Evolutionary conservation across 2,113 vertebrate species (phyloP), one percentile per base, ranked within the genome.

Genomic region (Monarcha castaneiventris): DNA sequence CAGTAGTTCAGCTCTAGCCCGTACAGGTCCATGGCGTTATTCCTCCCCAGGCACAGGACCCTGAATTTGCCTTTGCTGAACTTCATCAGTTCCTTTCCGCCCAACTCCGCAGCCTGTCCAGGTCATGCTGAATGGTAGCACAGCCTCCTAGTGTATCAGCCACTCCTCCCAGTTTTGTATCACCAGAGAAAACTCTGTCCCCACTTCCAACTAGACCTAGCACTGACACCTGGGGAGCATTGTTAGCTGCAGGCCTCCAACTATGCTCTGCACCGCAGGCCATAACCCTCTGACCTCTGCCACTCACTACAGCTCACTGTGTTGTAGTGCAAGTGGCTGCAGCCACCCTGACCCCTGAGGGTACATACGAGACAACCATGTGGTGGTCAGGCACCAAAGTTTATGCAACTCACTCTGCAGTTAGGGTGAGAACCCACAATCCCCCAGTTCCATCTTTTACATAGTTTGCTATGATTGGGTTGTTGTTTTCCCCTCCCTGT

Each of bases 141-240:
- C 48, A 49, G 10, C 10, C 12, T 48, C n/a, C n/a, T 62, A 9
- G 4, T 27, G 7, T 35, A 41, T 41, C 62, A n/a, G 13, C 16
- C 46, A 29, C 54, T 54, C 25, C 54, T 30, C 46, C 2, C 7
- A 35, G 13, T 26, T 68, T 61, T 61, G 25, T 30, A 54, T 22
- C 23, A 62, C 12, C 39, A 46, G 23, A 11, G 46, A 82, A 61
- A 26, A 21, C 29, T 52, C 44, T 51, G 22, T 44, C 9, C 13
- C 27, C 0, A 0, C 54, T 68, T 68, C 69, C 77, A 39, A 8
- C 7, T 8, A 44, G 39, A n/a, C 33, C 13, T 25, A 41, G 29
- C 21, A 33, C 52, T 15, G 46, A 30, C 20, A 25, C 39, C 33
- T 46, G 19, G 44, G 37, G 37, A 66, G 15, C 29, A 18, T 20